Evolutionary conservation across 2,888 invertebrate species (phyloP).

Genomic region (Escarpia spicata): DNA sequence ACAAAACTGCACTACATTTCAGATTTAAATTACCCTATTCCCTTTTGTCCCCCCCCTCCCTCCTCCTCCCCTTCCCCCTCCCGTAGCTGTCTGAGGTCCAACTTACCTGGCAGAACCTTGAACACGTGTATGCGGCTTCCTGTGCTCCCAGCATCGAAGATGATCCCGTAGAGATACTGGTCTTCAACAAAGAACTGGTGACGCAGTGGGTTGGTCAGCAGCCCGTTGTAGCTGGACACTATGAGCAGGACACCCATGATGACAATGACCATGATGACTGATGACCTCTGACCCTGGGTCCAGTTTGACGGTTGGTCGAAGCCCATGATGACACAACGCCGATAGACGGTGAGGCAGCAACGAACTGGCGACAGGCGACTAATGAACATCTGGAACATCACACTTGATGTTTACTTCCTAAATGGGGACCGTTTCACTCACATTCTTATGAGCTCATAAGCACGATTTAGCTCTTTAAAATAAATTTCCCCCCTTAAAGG

Average conservation of each 20-base stretch:
- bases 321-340: background rate
- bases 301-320: background rate
- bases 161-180: conserved; percentile 76
- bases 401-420: background rate
- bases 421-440: too few species aligned
- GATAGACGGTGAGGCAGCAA: background rate
- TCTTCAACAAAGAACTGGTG: background rate
- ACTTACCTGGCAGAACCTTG: conserved; percentile 48
- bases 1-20: background rate
- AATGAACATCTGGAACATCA: background rate
- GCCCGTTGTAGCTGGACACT: conserved; percentile 23
- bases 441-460: too few species aligned
- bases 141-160: conserved; percentile 94
- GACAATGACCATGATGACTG: conserved; percentile 23
- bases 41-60: conserved; percentile 42
- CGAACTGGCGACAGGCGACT: background rate
- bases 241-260: conserved; percentile 25
- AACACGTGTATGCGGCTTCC: conserved; percentile 76
- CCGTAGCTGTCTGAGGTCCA: background rate
- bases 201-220: background rate
- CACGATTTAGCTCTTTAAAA: too few species aligned
- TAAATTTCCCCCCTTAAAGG: too few species aligned
- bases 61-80: background rate
- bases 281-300: conserved; percentile 14
- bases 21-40: background rate